Evolutionary conservation across 1,140 invertebrate species (phyloP).

Genomic region (Doryteuthis pealeii): DNA sequence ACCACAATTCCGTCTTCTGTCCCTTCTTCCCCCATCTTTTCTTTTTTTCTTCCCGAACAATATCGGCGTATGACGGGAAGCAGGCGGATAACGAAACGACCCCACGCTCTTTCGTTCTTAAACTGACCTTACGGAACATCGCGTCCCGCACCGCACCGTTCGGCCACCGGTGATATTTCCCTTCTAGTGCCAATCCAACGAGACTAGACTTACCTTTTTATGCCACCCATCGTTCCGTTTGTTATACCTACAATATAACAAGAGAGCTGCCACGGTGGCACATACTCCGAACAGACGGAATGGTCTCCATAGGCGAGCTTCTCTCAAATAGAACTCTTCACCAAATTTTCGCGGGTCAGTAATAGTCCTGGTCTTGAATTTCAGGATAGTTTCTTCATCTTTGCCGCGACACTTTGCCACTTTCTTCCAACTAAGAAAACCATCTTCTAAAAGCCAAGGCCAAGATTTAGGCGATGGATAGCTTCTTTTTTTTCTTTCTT

Average conservation of each 20-base stretch:
- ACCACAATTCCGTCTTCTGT: too few species aligned
- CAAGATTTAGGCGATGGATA: not conserved
- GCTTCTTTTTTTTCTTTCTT: not conserved
- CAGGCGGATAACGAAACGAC: too few species aligned
- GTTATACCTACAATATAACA: conserved; percentile 33
- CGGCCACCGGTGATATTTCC: too few species aligned
- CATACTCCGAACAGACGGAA: conserved; percentile 44
- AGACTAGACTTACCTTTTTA: conserved; percentile 41
- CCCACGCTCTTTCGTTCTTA: too few species aligned
- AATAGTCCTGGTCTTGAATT: conserved; percentile 45
- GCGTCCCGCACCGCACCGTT: too few species aligned
- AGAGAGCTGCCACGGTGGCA: conserved; percentile 35
- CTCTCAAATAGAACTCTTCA: conserved; percentile 46
- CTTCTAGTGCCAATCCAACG: too few species aligned
- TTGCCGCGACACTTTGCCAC: conserved; percentile 13
- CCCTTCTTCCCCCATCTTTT: too few species aligned
- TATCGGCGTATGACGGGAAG: too few species aligned
- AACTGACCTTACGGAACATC: too few species aligned
- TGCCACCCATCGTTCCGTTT: conserved; percentile 38
- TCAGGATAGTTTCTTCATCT: conserved; percentile 66
- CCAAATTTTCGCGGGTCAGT: conserved; percentile 44
- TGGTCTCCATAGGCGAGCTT: conserved; percentile 44
- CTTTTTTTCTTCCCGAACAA: too few species aligned
- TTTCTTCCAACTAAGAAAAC: not conserved
- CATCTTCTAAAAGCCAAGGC: not conserved